Evolutionary conservation across 1,140 invertebrate species (phyloP).

Genomic region (Drosophila truncata): DNA sequence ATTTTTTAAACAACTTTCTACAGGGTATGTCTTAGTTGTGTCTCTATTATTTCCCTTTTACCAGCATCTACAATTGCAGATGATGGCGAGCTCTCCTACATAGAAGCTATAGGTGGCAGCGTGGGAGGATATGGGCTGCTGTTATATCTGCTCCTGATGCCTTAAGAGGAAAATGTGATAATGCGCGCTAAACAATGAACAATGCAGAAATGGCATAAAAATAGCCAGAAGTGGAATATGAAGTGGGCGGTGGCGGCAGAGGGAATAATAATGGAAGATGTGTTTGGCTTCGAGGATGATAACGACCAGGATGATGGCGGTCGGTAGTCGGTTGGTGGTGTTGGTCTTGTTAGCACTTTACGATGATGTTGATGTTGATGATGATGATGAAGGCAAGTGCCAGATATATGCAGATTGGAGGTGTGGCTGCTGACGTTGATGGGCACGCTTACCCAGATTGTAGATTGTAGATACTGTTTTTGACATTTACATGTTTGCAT

Average conservation of each 20-base stretch:
- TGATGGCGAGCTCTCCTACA: slow-evolving; percentile 4
- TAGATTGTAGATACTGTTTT: slow-evolving; percentile 16
- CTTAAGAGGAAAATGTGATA: slow-evolving; percentile 80
- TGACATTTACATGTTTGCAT: slow-evolving; percentile 47
- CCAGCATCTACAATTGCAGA: slow-evolving; percentile 29
- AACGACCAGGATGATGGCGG: slow-evolving; percentile 36
- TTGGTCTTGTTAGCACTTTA: slow-evolving; percentile 50
- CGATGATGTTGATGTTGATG: slow-evolving; percentile 38
- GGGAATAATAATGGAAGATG: slow-evolving; percentile 63
- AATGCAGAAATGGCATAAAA: slow-evolving; percentile 74
- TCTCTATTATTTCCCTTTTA: not conserved
- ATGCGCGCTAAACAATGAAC: slow-evolving; percentile 76
- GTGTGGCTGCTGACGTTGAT: slow-evolving; percentile 42
- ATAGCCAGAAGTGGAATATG: slow-evolving; percentile 57
- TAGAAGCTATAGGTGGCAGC: slow-evolving; percentile 3
- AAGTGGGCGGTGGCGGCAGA: slow-evolving; percentile 21
- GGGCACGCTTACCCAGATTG: slow-evolving; percentile 13
- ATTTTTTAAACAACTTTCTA: not conserved
- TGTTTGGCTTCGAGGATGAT: slow-evolving; percentile 45
- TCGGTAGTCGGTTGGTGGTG: slow-evolving; percentile 20
- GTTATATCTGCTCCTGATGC: slow-evolving; percentile 71
- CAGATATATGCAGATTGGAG: slow-evolving; percentile 37
- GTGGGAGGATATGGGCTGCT: slow-evolving; percentile 36
- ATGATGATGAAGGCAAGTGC: slow-evolving; percentile 51
- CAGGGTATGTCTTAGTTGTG: not conserved